Conservation (phyloP, 2,797 vertebrate species). For the Falco peregrinus region DNA sequence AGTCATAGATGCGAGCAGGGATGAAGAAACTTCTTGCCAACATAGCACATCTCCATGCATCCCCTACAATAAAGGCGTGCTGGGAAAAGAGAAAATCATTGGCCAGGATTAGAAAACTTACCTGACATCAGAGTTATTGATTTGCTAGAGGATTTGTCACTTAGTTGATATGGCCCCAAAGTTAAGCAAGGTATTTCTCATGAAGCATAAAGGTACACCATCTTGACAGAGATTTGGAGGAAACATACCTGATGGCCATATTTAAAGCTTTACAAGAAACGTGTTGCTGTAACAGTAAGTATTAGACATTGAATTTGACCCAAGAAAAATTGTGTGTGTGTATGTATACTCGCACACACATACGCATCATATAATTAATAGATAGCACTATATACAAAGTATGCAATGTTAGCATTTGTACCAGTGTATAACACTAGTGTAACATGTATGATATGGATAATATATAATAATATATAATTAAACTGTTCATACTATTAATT, state of each 20-base stretch:
- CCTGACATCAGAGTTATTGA: background rate
- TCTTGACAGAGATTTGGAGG: background rate
- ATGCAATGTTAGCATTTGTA: background rate
- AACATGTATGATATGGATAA: too few relatives aligned
- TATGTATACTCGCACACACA: too few relatives aligned
- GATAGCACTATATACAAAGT: too few relatives aligned
- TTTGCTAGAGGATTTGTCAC: too few relatives aligned
- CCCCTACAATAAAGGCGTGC: fast-evolving
- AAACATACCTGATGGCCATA: fast-evolving
- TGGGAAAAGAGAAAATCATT: background rate
- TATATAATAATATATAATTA: too few relatives aligned
- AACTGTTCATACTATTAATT: background rate
- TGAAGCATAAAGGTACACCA: too few relatives aligned
- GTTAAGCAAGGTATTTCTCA: background rate
- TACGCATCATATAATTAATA: background rate
- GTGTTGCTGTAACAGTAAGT: background rate
- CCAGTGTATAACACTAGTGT: too few relatives aligned
- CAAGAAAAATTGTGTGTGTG: background rate
- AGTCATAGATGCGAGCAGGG: too few relatives aligned
- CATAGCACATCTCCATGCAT: background rate
- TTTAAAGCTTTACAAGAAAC: background rate
- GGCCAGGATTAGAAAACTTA: background rate
- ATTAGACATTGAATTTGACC: background rate
- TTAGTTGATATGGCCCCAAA: background rate
- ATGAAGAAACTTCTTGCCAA: background rate